A percentile compares a stretch with the other conserved stretches of the same genome.
Conservation (phyloP, 2,888 invertebrate genomes). For the Yponomeuta sedellus region DNA sequence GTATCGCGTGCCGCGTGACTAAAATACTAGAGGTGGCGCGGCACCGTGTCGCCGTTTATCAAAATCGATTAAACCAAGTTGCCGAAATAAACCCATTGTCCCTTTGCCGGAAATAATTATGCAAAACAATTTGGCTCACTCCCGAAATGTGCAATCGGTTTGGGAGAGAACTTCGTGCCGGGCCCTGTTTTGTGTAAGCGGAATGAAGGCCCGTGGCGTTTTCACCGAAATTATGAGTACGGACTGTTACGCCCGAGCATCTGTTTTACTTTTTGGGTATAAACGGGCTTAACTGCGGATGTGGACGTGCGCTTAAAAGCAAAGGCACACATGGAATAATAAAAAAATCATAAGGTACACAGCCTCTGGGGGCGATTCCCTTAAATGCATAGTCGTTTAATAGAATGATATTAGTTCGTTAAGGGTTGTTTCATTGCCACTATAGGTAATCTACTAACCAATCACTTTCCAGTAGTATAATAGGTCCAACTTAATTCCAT, state of each 20-base stretch:
- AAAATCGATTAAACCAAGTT: too few species aligned
- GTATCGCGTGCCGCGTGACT: too few species aligned
- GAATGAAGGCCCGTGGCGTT: neutral
- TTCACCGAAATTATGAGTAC: neutral
- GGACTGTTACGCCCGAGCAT: neutral
- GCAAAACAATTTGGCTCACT: slow-evolving; percentile 3
- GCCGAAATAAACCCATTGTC: neutral
- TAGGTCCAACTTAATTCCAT: too few species aligned
- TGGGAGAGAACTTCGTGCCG: neutral
- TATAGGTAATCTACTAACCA: too few species aligned
- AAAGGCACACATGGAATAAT: neutral
- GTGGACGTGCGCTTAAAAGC: neutral
- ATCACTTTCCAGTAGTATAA: too few species aligned
- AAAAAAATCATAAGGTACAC: too few species aligned
- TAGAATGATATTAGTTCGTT: too few species aligned
- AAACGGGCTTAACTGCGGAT: neutral
- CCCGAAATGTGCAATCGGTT: neutral
- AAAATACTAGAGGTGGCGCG: too few species aligned
- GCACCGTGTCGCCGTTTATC: too few species aligned
- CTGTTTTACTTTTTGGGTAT: neutral
- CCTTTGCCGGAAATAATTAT: neutral
- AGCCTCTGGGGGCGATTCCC: too few species aligned
- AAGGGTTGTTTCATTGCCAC: too few species aligned
- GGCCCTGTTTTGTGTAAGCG: slow-evolving; percentile 5
- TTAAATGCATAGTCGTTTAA: too few species aligned